Percentiles rank a stretch among this genome's conserved stretches.
These are phyloP conservation scores for Malthinus seriepunctatus DNA, from an alignment of 2,888 invertebrate genomes.

Conservation along the genomic window DNA sequence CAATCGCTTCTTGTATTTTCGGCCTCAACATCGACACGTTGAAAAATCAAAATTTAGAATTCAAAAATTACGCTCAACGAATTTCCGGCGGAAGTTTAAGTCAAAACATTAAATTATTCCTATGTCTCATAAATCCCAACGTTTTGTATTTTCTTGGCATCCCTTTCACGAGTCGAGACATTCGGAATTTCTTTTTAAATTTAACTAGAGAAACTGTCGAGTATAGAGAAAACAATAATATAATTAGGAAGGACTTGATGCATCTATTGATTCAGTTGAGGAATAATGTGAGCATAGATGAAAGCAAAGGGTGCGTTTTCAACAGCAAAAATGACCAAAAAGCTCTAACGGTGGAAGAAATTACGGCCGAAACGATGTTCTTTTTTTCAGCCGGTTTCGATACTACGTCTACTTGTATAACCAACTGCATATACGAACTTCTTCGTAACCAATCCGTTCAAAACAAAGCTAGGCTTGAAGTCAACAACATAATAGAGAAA, in stretches of 20 bases:
- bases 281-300: background rate
- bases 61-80: background rate
- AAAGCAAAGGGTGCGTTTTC: background rate
- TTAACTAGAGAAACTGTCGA: background rate
- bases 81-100: background rate
- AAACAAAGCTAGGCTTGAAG: slow-evolving; percentile 51
- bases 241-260: background rate
- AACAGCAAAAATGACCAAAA: background rate
- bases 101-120: background rate
- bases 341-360: slow-evolving; percentile 21
- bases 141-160: background rate
- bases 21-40: background rate
- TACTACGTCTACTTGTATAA: slow-evolving; percentile 50
- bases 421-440: slow-evolving; percentile 57
- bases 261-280: background rate
- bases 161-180: background rate
- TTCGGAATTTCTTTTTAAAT: background rate
- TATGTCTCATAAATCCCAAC: background rate
- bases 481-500: slow-evolving; percentile 46
- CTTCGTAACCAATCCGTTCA: slow-evolving; percentile 55
- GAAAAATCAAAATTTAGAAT: background rate
- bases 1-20: background rate
- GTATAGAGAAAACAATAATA: background rate
- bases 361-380: slow-evolving; percentile 38
- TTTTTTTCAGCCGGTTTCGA: slow-evolving; percentile 48